Percentiles rank a stretch among this genome's conserved stretches.
Conservation (phyloP, 2,113 vertebrate species). For the Tetrao urogallus region DNA sequence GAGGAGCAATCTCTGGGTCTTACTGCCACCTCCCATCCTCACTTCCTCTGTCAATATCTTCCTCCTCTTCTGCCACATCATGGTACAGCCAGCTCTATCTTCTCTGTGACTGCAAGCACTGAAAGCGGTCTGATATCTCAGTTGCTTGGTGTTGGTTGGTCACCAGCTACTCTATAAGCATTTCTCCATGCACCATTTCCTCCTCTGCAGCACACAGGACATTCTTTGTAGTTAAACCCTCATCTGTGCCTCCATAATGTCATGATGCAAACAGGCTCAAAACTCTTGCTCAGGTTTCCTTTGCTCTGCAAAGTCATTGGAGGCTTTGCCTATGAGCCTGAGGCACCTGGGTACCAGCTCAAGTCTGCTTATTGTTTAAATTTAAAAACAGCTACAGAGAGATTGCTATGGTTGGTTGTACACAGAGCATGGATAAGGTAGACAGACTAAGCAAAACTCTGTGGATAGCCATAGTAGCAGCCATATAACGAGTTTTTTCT, state of each 20-base stretch:
- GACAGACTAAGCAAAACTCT: neutral
- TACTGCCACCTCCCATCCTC: neutral
- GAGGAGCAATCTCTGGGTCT: neutral
- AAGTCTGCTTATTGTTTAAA: neutral
- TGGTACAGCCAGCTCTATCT: neutral
- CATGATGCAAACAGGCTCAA: neutral
- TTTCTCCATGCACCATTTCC: neutral
- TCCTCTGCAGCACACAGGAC: neutral
- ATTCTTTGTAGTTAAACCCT: fast-evolving
- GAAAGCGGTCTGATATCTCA: neutral
- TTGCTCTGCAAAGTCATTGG: neutral
- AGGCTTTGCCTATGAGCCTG: neutral
- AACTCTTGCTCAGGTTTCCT: neutral
- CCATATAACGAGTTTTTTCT: neutral
- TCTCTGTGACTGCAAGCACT: neutral
- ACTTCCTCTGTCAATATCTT: fast-evolving
- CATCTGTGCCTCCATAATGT: fast-evolving
- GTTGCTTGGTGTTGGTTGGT: neutral
- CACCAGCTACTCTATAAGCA: neutral
- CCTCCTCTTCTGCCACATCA: fast-evolving
- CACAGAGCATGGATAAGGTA: neutral
- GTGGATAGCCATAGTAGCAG: neutral
- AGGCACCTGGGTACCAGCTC: neutral
- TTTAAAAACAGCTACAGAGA: neutral
- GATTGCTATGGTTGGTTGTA: neutral